These are phyloP conservation scores for Parasteatoda lunata DNA, from an alignment of 2,888 invertebrate species.

Conservation along the genomic window DNA sequence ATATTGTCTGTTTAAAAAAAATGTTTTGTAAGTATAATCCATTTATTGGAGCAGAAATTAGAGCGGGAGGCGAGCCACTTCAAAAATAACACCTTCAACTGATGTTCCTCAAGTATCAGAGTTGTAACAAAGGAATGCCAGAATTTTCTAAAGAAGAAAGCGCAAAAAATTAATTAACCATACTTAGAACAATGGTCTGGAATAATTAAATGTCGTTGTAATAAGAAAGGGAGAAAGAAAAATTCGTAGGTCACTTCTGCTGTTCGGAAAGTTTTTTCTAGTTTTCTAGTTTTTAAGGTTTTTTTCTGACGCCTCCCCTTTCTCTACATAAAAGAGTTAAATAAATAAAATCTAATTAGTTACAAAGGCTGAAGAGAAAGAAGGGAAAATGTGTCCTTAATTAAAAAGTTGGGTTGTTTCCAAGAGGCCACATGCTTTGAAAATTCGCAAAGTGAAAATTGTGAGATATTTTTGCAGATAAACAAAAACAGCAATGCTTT, in stretches of 20 bases:
- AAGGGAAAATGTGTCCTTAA: conserved; percentile 45
- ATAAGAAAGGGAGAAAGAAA: conserved; percentile 11
- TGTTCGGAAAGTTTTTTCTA: background rate
- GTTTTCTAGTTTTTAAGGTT: background rate
- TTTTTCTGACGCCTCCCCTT: conserved; percentile 12
- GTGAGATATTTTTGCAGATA: background rate
- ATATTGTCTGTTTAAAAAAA: background rate
- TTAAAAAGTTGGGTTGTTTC: conserved; percentile 51
- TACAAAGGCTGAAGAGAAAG: conserved; percentile 24
- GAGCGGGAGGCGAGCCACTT: conserved; percentile 14
- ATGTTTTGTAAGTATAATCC: background rate
- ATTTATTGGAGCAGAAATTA: background rate
- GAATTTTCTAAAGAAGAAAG: conserved; percentile 76
- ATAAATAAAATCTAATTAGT: conserved; percentile 67
- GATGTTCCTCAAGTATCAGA: conserved; percentile 8
- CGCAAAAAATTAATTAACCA: conserved; percentile 54
- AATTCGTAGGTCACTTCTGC: conserved; percentile 51
- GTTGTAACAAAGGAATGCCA: conserved; percentile 38
- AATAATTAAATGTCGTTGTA: conserved; percentile 58
- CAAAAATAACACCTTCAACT: conserved; percentile 23
- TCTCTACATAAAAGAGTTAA: conserved; percentile 37
- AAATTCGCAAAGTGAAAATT: conserved; percentile 27
- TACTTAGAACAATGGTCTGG: conserved; percentile 41
- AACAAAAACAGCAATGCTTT: background rate
- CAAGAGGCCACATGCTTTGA: conserved; percentile 32